These are phyloP conservation scores for Nothoprocta pentlandii DNA, from an alignment of 2,113 vertebrate genomes.

Conservation along the genomic window DNA sequence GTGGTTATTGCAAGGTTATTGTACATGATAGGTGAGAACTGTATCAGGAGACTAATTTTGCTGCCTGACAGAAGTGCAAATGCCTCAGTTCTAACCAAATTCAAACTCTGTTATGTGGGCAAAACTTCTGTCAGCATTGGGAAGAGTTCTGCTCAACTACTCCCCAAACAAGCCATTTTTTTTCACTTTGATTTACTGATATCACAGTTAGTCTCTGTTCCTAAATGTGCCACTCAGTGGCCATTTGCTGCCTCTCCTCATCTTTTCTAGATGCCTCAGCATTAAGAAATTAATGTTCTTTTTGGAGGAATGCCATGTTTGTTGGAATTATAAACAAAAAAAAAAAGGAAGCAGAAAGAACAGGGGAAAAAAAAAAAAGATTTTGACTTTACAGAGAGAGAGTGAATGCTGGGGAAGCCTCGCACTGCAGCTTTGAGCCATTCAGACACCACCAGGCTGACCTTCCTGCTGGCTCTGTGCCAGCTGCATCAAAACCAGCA, in stretches of 20 bases:
- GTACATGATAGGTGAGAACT: background rate
- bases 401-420: background rate
- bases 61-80: background rate
- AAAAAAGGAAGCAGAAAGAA: background rate
- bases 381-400: background rate
- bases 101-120: background rate
- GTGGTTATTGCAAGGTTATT: background rate
- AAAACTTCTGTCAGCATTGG: background rate
- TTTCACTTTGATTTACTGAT: background rate
- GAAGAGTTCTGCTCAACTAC: background rate
- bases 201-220: background rate
- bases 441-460: background rate
- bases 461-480: background rate
- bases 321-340: background rate
- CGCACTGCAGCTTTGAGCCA: background rate
- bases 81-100: background rate
- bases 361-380: background rate
- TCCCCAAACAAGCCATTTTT: background rate
- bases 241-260: background rate
- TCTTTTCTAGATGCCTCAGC: background rate
- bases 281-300: background rate
- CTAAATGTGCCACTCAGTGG: accelerated
- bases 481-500: background rate
- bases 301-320: background rate
- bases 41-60: background rate